Evolutionary conservation across 2,888 invertebrate genomes (phyloP).

Genomic region (Eucriotettix oculatus): DNA sequence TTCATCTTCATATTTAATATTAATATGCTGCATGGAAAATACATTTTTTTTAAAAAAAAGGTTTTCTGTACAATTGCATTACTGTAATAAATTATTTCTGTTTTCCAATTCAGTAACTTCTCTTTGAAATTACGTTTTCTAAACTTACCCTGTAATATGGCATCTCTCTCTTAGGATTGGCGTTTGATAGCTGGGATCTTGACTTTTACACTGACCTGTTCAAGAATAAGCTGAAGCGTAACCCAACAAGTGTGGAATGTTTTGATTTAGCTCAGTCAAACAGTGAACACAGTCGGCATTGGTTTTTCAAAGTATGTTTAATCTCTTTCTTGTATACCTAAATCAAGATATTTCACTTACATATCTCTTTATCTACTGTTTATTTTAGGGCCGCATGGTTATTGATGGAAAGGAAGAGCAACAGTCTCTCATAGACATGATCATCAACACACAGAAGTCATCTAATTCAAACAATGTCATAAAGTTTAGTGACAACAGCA

Average conservation of each 20-base stretch:
- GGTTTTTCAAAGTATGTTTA: constrained; percentile 72
- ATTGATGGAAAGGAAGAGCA: constrained; percentile 62
- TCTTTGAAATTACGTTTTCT: too few relatives aligned
- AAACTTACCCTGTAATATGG: too few relatives aligned
- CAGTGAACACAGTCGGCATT: constrained; percentile 95
- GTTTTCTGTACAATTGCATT: too few relatives aligned
- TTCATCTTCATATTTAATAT: too few relatives aligned
- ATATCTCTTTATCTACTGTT: too few relatives aligned
- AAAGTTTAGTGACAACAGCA: constrained; percentile 94
- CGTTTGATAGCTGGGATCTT: constrained; percentile 86
- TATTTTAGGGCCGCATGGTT: constrained; percentile 53
- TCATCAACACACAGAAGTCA: constrained; percentile 70
- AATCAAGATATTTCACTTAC: too few relatives aligned
- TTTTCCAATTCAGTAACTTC: too few relatives aligned
- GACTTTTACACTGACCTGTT: constrained; percentile 82
- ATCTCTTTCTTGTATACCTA: neutral
- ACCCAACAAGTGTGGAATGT: constrained; percentile 94
- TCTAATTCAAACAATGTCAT: constrained; percentile 90
- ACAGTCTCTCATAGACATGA: constrained; percentile 82
- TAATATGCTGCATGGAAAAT: too few relatives aligned
- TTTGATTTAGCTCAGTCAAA: constrained; percentile 97
- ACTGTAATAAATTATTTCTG: too few relatives aligned
- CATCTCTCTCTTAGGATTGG: constrained; percentile 44
- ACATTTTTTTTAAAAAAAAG: too few relatives aligned
- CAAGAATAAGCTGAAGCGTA: constrained; percentile 59